Base-by-base conservation (phyloP, 2,113 vertebrate species). In the Nycticebus coucang region DNA sequence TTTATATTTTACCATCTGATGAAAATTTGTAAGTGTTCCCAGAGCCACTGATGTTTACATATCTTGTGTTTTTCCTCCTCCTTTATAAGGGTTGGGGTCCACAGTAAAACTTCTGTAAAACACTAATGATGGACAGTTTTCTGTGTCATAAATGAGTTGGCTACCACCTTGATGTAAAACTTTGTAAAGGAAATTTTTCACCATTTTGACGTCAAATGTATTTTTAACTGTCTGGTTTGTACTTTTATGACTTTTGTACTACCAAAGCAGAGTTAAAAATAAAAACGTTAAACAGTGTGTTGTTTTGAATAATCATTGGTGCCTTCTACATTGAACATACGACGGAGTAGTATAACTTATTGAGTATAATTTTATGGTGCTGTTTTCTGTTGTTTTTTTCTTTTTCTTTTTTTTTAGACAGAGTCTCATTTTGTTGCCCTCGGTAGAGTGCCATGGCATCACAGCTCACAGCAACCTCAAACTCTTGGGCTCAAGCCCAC, bases 171-270 rank as follows among this genome's bases (percentile, higher is more conserved):
- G 74, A 28, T 97, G 93, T 96, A 95, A 97, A 95, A 86, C 80
- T 86, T 77, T 84, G 79, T 97, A 86, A 97, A 97, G 78, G 92
- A 60, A 87, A 79, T n/a, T 93, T 98, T 97, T 94, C 91, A 93
- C 93, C 84, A 93, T 96, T 97, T 97, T 96, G 86, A 95, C 72
- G 97, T 98, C 78, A 95, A 85, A 95, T 97, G 96, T 98, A 98
- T 98, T 98, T 98, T 98, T 98, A 98, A 98, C 98, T 94, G 89
- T 97, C 95, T 83, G 97, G 97, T 98, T 98, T 98, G 95, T 98
- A 98, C 97, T 94, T 98, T 93, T 97, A 94, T 24, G 88, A 97
- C 92, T 98, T 98, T 99, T 99, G 95, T 99, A 98, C 98, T 98
- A 98, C 97, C 97, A 97, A 97, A 98, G 86, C 93, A 97, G 90